phyloP scores from a whole-genome alignment of 2,797 vertebrate species.

The Euphonia xanthogaster region DNA sequence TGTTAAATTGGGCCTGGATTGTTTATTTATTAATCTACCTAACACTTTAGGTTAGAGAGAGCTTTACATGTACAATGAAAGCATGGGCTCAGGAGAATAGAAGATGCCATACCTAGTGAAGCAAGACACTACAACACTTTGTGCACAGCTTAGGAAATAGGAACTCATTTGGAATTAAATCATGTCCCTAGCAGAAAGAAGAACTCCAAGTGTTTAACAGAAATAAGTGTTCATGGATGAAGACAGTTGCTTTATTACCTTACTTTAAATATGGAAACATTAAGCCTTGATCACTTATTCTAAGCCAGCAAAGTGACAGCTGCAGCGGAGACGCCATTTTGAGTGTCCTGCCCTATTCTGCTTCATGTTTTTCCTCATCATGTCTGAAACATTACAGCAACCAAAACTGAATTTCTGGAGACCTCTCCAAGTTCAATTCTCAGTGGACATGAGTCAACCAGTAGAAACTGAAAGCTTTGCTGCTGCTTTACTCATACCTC shows the following conservation, averaged over 20 bases:
- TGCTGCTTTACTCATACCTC: background rate
- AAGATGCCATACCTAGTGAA: background rate
- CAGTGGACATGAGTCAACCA: background rate
- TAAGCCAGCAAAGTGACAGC: background rate
- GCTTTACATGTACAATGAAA: background rate
- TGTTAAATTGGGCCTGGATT: background rate
- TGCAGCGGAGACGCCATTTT: background rate
- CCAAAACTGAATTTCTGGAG: background rate
- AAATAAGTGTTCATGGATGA: background rate
- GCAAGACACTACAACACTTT: background rate
- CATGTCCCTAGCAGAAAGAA: background rate
- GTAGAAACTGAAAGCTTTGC: background rate
- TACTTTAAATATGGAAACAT: background rate
- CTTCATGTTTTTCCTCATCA: background rate
- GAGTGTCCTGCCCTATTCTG: background rate
- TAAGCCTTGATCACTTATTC: background rate
- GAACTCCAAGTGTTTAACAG: background rate
- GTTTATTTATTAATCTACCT: background rate
- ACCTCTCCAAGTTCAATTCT: background rate
- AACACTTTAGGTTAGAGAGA: background rate
- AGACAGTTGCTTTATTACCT: background rate
- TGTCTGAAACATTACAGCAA: background rate
- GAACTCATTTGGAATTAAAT: background rate
- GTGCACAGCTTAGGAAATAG: background rate
- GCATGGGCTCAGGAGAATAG: background rate